Percentiles rank a stretch among this genome's conserved stretches.
Evolutionary conservation across 2,113 vertebrate genomes (phyloP).

Genomic region (Gallinago jamesoni): DNA sequence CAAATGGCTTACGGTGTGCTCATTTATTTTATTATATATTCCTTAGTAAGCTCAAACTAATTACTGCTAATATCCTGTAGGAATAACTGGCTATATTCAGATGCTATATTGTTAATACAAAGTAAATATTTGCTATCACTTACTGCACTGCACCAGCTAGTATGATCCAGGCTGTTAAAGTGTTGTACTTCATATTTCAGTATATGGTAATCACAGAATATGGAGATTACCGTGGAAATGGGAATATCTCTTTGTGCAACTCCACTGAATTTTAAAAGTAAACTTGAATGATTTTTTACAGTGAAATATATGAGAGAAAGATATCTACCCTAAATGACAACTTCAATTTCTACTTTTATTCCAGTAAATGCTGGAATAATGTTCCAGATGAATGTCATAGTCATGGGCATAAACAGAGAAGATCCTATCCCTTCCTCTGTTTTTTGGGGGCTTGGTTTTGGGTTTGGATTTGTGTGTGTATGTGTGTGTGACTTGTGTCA

Average conservation of each 20-base stretch:
- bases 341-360: not conserved
- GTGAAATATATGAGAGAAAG: not conserved
- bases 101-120: not conserved
- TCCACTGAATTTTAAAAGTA: not conserved
- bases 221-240: not conserved
- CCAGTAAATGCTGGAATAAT: not conserved
- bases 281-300: not conserved
- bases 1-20: not conserved
- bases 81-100: not conserved
- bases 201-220: not conserved
- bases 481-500: too few species aligned
- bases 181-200: not conserved
- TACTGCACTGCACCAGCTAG: not conserved
- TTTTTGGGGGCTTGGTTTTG: accelerated
- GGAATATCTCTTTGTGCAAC: not conserved
- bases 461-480: not conserved
- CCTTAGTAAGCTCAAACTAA: not conserved
- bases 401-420: not conserved
- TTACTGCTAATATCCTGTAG: not conserved
- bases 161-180: not conserved
- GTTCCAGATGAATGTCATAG: not conserved
- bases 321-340: not conserved
- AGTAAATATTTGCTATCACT: not conserved
- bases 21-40: not conserved
- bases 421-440: not conserved